A percentile compares a stretch with the other conserved stretches of the same genome.
phyloP scores from a whole-genome alignment of 2,113 vertebrate genomes.

The Suricata suricatta region DNA sequence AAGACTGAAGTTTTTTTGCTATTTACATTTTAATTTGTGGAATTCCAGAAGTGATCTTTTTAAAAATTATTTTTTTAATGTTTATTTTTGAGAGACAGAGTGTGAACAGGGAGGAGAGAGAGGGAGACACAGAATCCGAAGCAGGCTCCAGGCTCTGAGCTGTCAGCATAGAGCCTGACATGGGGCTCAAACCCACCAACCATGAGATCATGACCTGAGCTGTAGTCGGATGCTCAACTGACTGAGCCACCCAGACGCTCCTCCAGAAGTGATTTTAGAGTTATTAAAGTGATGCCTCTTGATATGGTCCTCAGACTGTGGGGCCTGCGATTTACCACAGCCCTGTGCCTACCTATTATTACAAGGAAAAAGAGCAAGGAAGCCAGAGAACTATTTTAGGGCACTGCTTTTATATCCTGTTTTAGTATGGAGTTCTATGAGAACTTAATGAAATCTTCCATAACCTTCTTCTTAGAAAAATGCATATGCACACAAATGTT shows the following conservation, averaged over 20 bases:
- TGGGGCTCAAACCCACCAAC: too few relatives aligned
- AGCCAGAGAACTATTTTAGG: not conserved
- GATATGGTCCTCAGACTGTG: not conserved
- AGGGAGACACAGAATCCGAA: too few relatives aligned
- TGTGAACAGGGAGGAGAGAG: too few relatives aligned
- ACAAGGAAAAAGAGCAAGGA: not conserved
- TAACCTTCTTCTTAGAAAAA: constrained; percentile 1
- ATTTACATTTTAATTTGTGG: not conserved
- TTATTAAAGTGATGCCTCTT: not conserved
- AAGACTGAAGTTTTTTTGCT: not conserved
- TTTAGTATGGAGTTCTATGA: not conserved
- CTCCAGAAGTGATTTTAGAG: not conserved
- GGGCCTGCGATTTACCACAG: not conserved
- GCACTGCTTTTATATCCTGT: not conserved
- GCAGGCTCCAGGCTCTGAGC: too few relatives aligned
- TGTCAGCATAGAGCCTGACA: too few relatives aligned
- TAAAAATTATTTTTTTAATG: too few relatives aligned
- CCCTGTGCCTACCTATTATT: not conserved
- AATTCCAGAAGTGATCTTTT: not conserved
- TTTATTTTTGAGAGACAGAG: too few relatives aligned
- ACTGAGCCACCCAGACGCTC: too few relatives aligned
- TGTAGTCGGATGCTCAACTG: too few relatives aligned
- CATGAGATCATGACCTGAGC: too few relatives aligned
- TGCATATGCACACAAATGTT: not conserved
- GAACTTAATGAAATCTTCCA: not conserved